phyloP scores from a whole-genome alignment of 2,797 vertebrate species.

The Tokudaia muenninki region DNA sequence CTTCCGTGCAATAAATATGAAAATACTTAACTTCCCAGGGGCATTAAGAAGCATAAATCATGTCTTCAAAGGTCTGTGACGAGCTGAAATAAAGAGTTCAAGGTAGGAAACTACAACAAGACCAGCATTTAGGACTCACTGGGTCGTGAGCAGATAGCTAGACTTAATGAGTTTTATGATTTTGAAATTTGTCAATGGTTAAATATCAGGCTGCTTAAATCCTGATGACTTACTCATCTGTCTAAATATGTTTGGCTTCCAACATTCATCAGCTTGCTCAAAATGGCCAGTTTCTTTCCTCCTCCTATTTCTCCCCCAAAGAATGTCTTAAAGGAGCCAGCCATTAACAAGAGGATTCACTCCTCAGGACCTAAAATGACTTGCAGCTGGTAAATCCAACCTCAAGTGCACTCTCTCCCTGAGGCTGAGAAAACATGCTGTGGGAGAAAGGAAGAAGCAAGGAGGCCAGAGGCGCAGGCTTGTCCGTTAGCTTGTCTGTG shows the following conservation, averaged over 20 bases:
- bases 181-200: conserved; percentile 60
- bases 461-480: neutral
- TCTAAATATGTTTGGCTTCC: conserved; percentile 22
- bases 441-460: neutral
- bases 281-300: neutral
- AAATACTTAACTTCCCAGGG: conserved; percentile 77
- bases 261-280: conserved; percentile 48
- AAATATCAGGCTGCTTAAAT: conserved; percentile 56
- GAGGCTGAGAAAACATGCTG: conserved; percentile 60
- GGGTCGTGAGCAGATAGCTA: conserved; percentile 11
- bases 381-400: conserved; percentile 80
- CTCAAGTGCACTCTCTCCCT: conserved; percentile 63
- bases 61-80: conserved; percentile 75
- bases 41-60: conserved; percentile 82
- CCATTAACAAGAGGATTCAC: conserved; percentile 78
- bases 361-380: conserved; percentile 76
- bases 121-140: neutral
- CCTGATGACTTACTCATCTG: conserved; percentile 33
- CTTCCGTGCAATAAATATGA: conserved; percentile 82
- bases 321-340: conserved; percentile 76
- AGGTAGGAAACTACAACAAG: conserved; percentile 67
- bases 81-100: conserved; percentile 72
- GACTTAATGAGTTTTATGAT: conserved; percentile 58
- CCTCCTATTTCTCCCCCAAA: neutral
- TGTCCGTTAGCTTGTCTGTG: neutral